phyloP scores from a whole-genome alignment of 2,113 vertebrate species.

The Propithecus coquereli region DNA sequence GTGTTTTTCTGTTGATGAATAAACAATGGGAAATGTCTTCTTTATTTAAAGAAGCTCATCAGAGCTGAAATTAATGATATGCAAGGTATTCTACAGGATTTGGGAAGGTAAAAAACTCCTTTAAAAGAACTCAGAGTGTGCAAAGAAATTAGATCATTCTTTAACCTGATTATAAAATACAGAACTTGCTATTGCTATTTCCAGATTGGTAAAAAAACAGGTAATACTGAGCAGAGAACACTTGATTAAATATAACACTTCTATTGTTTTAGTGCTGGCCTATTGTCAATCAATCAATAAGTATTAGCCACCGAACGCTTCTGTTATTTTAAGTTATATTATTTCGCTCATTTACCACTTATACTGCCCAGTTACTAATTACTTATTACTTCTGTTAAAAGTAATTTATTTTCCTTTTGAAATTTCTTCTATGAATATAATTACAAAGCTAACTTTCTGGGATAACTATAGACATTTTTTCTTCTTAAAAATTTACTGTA shows the following conservation, averaged over 20 bases:
- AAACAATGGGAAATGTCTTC: not conserved
- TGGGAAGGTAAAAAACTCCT: not conserved
- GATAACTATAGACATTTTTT: constrained; percentile 7
- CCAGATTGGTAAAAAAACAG: constrained; percentile 61
- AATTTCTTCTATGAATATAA: not conserved
- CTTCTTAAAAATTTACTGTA: not conserved
- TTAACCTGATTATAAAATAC: constrained; percentile 51
- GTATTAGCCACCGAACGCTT: not conserved
- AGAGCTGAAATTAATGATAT: not conserved
- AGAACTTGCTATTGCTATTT: constrained; percentile 56
- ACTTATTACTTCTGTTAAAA: not conserved
- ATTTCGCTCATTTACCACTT: not conserved
- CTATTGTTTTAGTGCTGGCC: not conserved
- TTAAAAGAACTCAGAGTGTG: not conserved
- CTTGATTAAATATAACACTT: constrained; percentile 29
- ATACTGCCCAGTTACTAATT: not conserved
- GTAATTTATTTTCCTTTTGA: constrained; percentile 31
- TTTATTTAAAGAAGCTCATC: not conserved
- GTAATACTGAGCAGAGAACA: not conserved
- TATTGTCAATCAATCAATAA: not conserved
- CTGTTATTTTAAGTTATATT: not conserved
- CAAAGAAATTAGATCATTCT: constrained; percentile 60
- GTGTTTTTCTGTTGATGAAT: not conserved
- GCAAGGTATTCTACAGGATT: not conserved
- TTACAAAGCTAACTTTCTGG: not conserved